These are phyloP conservation scores for Bryconaethiops microstoma DNA, from an alignment of 2,797 vertebrate species.

Conservation along the genomic window DNA sequence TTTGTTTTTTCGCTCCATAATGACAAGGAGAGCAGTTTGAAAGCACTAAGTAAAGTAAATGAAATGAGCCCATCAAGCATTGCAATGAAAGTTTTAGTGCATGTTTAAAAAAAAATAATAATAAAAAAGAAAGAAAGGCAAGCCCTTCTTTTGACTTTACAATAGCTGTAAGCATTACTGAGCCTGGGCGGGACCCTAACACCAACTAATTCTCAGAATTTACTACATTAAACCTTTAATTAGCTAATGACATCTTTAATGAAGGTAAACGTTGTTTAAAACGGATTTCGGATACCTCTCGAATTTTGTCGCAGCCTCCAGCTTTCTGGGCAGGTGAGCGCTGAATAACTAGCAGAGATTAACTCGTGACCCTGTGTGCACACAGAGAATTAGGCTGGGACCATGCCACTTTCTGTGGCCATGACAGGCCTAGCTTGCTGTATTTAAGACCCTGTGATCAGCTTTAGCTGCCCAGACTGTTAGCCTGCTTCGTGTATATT, in stretches of 20 bases:
- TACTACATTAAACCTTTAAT: slow-evolving; percentile 46
- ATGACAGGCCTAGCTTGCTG: slow-evolving; percentile 32
- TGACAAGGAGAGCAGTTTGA: slow-evolving; percentile 35
- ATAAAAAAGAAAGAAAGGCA: neutral
- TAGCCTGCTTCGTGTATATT: slow-evolving; percentile 57
- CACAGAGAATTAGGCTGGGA: slow-evolving; percentile 39
- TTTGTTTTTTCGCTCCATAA: slow-evolving; percentile 27
- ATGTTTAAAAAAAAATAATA: neutral
- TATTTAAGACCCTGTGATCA: slow-evolving; percentile 60
- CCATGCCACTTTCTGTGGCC: neutral
- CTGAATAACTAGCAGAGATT: slow-evolving; percentile 43
- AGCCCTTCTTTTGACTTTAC: neutral
- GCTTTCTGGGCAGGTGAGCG: slow-evolving; percentile 33
- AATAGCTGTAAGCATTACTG: slow-evolving; percentile 14
- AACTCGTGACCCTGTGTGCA: slow-evolving; percentile 44
- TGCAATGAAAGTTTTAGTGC: neutral
- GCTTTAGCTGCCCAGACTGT: slow-evolving; percentile 58
- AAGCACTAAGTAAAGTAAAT: slow-evolving; percentile 27
- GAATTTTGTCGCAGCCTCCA: neutral
- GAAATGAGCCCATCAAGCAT: slow-evolving; percentile 32
- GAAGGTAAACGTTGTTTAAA: neutral
- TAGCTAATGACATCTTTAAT: slow-evolving; percentile 39
- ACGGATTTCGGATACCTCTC: neutral
- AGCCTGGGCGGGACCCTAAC: slow-evolving; percentile 16
- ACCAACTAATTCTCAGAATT: slow-evolving; percentile 22